Evolutionary conservation across 92 coral and sea anemone genomes (phyloP).

Genomic region (Palythoa caribaeorum): DNA sequence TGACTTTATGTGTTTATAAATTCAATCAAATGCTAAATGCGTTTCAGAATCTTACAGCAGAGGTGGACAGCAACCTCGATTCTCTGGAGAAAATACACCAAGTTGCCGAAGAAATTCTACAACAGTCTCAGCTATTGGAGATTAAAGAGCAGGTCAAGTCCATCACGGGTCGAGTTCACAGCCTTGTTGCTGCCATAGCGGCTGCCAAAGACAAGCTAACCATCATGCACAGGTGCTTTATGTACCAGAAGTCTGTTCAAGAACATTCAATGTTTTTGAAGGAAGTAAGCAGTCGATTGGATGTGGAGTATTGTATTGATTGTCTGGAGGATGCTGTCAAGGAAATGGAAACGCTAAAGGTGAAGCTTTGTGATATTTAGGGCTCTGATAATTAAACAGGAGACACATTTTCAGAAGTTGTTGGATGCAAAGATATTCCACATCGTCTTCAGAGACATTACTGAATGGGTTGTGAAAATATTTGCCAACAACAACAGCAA

Average conservation of each 20-base stretch:
- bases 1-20: too few relatives aligned
- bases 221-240: constrained; percentile 79
- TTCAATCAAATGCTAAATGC: too few relatives aligned
- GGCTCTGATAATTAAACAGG: too few relatives aligned
- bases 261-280: constrained; percentile 85
- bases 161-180: constrained; percentile 70
- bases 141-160: constrained; percentile 67
- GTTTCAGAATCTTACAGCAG: constrained; percentile 57
- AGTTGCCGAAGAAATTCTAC: constrained; percentile 62
- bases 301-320: constrained; percentile 83
- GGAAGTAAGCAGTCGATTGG: constrained; percentile 82
- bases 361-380: not conserved
- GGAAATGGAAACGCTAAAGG: constrained; percentile 78
- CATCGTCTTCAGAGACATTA: too few relatives aligned
- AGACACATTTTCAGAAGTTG: too few relatives aligned
- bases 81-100: constrained; percentile 61
- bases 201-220: constrained; percentile 72
- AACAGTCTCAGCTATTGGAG: constrained; percentile 64
- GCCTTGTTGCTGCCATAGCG: constrained; percentile 65
- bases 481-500: too few relatives aligned
- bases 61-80: constrained; percentile 58
- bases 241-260: constrained; percentile 79
- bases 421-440: too few relatives aligned
- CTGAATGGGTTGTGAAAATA: too few relatives aligned
- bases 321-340: constrained; percentile 84